Evolutionary conservation across 2,888 invertebrate species (phyloP).

Genomic region (Acronicta alni): DNA sequence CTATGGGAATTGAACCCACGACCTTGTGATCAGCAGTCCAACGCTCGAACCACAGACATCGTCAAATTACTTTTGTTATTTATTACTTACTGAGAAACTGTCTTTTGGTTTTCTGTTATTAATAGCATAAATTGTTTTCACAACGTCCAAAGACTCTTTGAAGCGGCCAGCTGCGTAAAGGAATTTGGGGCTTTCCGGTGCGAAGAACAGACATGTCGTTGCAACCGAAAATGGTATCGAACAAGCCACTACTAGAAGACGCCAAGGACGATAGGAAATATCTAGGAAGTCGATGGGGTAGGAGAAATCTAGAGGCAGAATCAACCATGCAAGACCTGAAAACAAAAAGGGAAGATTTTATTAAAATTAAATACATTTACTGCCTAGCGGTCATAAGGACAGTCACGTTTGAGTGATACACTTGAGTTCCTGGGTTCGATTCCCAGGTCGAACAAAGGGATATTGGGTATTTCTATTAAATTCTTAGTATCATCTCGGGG

Average conservation of each 20-base stretch:
- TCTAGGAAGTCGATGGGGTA: constrained; percentile 79
- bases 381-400: no score
- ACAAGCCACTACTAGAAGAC: constrained; percentile 91
- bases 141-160: constrained; percentile 87
- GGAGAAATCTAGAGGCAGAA: constrained; percentile 90
- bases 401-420: no score
- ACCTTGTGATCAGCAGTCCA: no score
- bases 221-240: constrained; percentile 91
- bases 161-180: constrained; percentile 90
- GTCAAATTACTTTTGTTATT: no score
- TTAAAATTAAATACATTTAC: no score
- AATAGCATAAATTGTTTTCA: constrained; percentile 75
- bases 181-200: constrained; percentile 95
- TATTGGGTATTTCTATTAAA: no score
- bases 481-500: no score
- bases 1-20: no score
- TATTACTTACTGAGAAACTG: constrained; percentile 73
- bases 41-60: no score
- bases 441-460: no score
- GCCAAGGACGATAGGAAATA: constrained; percentile 92
- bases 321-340: constrained; percentile 91
- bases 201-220: constrained; percentile 87
- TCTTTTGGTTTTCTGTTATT: constrained; percentile 71
- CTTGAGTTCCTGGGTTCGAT: no score
- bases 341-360: neutral